Evolutionary conservation across 2,797 vertebrate genomes (phyloP).

Genomic region (Erethizon dorsatum): DNA sequence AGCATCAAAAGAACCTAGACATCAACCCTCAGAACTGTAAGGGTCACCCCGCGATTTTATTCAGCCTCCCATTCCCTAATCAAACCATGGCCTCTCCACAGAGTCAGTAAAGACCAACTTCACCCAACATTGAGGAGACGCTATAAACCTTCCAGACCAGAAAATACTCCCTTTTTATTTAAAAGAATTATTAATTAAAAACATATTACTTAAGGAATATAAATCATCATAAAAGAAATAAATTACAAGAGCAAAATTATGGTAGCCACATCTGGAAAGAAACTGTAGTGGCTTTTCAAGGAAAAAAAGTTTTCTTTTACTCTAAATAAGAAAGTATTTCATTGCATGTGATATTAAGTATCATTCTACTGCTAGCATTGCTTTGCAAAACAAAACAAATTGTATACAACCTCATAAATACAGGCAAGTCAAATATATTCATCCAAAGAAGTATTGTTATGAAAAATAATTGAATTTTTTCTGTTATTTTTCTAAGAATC

Average conservation of each 20-base stretch:
- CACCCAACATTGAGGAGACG: rapidly evolving
- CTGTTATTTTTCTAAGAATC: background rate
- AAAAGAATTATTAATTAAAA: background rate
- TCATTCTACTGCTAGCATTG: background rate
- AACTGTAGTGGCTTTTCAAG: background rate
- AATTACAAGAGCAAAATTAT: background rate
- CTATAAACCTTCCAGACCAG: rapidly evolving
- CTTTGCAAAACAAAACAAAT: background rate
- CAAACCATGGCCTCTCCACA: background rate
- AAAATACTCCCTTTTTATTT: background rate
- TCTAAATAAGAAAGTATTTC: slow-evolving; percentile 10
- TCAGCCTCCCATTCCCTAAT: background rate
- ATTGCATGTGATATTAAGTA: background rate
- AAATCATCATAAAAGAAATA: background rate
- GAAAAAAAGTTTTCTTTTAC: background rate
- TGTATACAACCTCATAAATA: background rate
- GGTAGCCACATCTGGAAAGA: background rate
- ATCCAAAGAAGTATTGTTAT: background rate
- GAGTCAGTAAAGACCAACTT: background rate
- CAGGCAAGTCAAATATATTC: background rate
- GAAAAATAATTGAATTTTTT: background rate
- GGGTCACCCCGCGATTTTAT: background rate
- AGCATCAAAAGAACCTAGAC: background rate
- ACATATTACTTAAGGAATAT: background rate
- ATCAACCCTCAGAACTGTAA: background rate